These are phyloP conservation scores for Zhuqinia jingwanae DNA, from an alignment of 2,888 invertebrate species.

Conservation along the genomic window DNA sequence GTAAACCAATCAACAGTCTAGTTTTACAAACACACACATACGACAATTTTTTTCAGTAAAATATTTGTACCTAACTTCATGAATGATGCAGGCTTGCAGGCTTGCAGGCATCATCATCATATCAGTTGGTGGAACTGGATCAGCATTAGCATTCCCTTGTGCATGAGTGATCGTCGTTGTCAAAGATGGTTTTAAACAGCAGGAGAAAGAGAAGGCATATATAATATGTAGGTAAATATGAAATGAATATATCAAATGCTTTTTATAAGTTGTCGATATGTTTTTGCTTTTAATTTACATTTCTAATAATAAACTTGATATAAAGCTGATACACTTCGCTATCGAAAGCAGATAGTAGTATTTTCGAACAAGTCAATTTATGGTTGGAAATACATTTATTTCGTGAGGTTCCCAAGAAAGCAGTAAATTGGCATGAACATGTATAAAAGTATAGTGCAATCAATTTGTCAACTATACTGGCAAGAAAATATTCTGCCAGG, in stretches of 20 bases:
- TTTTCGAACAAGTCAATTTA: too few relatives aligned
- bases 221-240: too few relatives aligned
- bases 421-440: too few relatives aligned
- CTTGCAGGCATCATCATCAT: neutral
- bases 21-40: neutral
- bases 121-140: slow-evolving; percentile 21
- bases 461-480: neutral
- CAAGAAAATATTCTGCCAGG: neutral
- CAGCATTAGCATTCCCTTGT: neutral
- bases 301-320: too few relatives aligned
- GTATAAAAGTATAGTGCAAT: neutral
- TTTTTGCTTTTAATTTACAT: neutral
- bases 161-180: neutral
- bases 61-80: slow-evolving; percentile 8
- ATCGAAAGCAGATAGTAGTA: too few relatives aligned
- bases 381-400: too few relatives aligned
- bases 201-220: neutral
- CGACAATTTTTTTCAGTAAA: neutral
- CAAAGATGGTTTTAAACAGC: neutral
- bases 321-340: too few relatives aligned
- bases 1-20: too few relatives aligned
- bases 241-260: too few relatives aligned
- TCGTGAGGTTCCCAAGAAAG: too few relatives aligned
- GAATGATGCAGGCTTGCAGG: neutral
- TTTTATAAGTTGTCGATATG: neutral